Conservation (phyloP, 1,140 invertebrate species). For the Pteromalus puparum region DNA sequence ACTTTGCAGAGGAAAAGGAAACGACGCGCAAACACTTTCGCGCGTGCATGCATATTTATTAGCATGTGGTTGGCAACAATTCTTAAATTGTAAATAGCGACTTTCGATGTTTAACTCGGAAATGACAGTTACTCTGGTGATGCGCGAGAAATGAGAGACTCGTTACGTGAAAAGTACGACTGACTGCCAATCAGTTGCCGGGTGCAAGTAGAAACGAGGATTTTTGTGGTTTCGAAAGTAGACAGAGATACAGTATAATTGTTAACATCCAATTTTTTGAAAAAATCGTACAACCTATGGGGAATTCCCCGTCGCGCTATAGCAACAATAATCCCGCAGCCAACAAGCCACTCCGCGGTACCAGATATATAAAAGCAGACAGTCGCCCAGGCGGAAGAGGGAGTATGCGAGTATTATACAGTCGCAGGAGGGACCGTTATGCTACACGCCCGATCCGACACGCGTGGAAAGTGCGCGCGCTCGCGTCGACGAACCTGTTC, state of each 20-base stretch:
- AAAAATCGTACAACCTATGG: too few species aligned
- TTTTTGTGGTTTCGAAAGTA: background rate
- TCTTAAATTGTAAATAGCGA: background rate
- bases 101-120: background rate
- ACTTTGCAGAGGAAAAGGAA: background rate
- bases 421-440: constrained; percentile 37
- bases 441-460: background rate
- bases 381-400: background rate
- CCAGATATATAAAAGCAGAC: background rate
- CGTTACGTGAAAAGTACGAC: too few species aligned
- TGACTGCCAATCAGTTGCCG: too few species aligned
- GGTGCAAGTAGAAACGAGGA: background rate
- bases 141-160: too few species aligned
- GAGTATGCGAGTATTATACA: background rate
- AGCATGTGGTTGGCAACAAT: background rate
- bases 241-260: too few species aligned
- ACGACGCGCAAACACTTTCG: background rate
- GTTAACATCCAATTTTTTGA: too few species aligned
- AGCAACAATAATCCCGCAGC: background rate
- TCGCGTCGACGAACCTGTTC: constrained; percentile 39
- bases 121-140: too few species aligned
- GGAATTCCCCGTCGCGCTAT: too few species aligned
- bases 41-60: background rate
- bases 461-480: background rate
- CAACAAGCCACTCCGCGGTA: too few species aligned